Conservation (phyloP, 2,888 invertebrate species). For the Chalcis sispes region DNA sequence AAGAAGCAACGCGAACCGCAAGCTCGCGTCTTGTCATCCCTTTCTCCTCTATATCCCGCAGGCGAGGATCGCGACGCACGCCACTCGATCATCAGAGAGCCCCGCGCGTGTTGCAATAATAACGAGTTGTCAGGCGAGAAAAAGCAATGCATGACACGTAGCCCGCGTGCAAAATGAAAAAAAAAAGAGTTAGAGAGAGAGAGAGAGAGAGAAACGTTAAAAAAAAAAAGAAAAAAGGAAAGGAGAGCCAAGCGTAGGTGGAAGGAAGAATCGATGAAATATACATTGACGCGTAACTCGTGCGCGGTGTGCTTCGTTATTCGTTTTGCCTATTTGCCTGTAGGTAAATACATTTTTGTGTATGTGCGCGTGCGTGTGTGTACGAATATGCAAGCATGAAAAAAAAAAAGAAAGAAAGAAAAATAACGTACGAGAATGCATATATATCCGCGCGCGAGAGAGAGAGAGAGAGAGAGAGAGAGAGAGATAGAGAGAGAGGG, state of each 20-base stretch:
- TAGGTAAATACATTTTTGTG: too few species aligned
- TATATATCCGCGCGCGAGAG: too few species aligned
- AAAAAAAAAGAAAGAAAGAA: too few species aligned
- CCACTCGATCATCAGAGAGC: conserved; percentile 68
- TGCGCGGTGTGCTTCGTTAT: not conserved
- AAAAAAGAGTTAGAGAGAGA: not conserved
- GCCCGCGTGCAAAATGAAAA: too few species aligned
- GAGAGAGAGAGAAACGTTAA: not conserved
- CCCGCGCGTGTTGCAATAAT: conserved; percentile 59
- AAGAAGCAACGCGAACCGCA: not conserved
- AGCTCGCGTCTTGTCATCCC: conserved; percentile 46
- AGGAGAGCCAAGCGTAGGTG: not conserved
- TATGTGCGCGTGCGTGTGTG: too few species aligned
- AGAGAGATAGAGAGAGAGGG: conserved; percentile 44
- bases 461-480: not conserved
- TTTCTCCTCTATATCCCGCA: not conserved
- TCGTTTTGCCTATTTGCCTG: not conserved
- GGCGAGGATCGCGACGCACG: conserved; percentile 46
- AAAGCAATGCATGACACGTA: conserved; percentile 28
- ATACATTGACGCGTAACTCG: conserved; percentile 38
- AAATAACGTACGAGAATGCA: too few species aligned
- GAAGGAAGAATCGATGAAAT: conserved; percentile 52
- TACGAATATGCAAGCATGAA: too few species aligned
- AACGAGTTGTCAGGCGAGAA: conserved; percentile 69
- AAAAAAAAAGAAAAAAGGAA: conserved; percentile 12